Base-by-base conservation (phyloP, 2,113 vertebrate genomes). In the Microcebus jonahi region DNA sequence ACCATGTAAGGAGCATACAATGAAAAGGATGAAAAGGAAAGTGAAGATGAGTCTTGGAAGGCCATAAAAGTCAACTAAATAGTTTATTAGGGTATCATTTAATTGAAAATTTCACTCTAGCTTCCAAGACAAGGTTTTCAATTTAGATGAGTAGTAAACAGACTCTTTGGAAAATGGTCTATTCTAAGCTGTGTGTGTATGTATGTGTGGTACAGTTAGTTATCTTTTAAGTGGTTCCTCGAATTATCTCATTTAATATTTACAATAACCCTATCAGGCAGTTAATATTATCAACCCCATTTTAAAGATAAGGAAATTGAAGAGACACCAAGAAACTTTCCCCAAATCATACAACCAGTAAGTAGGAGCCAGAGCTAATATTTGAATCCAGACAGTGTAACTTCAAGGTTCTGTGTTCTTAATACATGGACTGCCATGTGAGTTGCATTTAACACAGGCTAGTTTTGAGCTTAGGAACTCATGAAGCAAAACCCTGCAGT, bases 141-240 rank as follows among this genome's bases (percentile, higher is more conserved):
- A 77, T n/a, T 96, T 96, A 77, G 39, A 68, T 82, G 70, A 21
- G 20, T 61, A 77, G 61, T 50, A 92, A 92, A 65, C 23, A 67
- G n/a, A 96, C 45, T 92, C 55, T 81, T 96, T 50, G 48, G 79
- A 94, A 92, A 88, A 85, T 73, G 31, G 10, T 96, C 34, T 92
- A 14, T 42, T 67, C 17, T 77, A 90, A 70, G 53, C 42, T 6
- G 55, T 55, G 9, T 84, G 10, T 55, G 2, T 73, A 15, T 36
- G 12, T 55, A 23, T 67, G 39, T 90, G 9, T 29, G 36, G 11
- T 84, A 29, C 65, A 71, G 29, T 89, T 85, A 55, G 82, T 83
- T 79, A 55, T 68, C 45, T 89, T 94, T 73, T 55, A 67, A 70
- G 17, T 65, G 75, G 29, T 77, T 65, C 42, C 6, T 61, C 71